Evolutionary conservation across 2,888 invertebrate species (phyloP), one percentile per base, ranked within the genome.

Genomic region (Didymodactylos carnosus): DNA sequence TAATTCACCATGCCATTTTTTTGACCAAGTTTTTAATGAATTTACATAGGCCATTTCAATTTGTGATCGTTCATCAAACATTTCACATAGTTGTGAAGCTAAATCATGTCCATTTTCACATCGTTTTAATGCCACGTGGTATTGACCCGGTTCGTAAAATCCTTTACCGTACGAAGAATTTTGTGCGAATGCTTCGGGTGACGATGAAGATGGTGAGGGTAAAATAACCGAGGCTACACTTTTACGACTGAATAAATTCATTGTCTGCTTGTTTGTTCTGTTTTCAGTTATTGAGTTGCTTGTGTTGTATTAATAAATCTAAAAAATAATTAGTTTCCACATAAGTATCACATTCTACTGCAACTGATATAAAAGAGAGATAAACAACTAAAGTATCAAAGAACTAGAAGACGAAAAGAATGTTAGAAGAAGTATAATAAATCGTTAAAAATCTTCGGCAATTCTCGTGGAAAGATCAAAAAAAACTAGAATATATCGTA

Each of bases 91-190:
- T 27, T 74, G 53, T 43, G 49, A 27, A 27, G 71, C 74, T 19
- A 74, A 23, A 49, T 39, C 51, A 39, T 69, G 46, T 40, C 74
- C 74, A 69, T 74, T 74, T 51, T 74, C 74, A 40, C 74, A 74
- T 43, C 74, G 29, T 39, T 53, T 71, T 7, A 74, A 43, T 35
- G 71, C 71, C 41, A 71, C 53, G 39, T 71, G 39, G 40, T 74
- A 74, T 14, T 71, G 53, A 16, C 74, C 74, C 27, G 71, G 35
- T 70, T 70, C 70, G 13, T 7, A 70, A 41, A 70, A 70, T 3
- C 70, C 70, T 70, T 35, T 29, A 35, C 62, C 62, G 35, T 62
- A 62, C 4, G 62, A 29, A 19, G 35, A 35, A 62, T 62, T 62
- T 5, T 27, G 16, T n/a, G 62, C 62, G n/a, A 62, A 62, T 35